These are phyloP conservation scores for Tridacna crocea DNA, from an alignment of 2,888 invertebrate species.

Conservation along the genomic window DNA sequence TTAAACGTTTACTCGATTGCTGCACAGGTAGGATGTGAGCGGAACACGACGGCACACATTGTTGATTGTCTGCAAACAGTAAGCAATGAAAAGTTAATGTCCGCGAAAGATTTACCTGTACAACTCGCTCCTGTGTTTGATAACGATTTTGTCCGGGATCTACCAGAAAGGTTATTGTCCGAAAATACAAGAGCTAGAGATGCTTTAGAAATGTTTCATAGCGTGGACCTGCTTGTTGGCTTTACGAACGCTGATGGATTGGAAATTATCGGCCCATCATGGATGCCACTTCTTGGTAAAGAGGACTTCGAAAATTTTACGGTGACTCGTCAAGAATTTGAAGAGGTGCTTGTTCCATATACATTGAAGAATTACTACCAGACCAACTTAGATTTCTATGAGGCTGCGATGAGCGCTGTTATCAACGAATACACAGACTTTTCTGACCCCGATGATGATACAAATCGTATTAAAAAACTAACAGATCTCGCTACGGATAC, in stretches of 20 bases:
- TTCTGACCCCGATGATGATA: constrained; percentile 24
- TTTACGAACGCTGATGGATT: constrained; percentile 25
- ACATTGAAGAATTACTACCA: background rate
- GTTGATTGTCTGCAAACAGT: constrained; percentile 29
- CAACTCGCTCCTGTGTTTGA: constrained; percentile 26
- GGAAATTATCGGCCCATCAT: background rate
- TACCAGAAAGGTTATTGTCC: constrained; percentile 3
- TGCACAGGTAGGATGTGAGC: constrained; percentile 17
- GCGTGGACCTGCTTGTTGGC: constrained; percentile 32
- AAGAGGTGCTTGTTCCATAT: constrained; percentile 7
- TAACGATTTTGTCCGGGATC: constrained; percentile 28
- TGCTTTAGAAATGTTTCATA: constrained; percentile 19
- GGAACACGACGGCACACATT: constrained; percentile 1
- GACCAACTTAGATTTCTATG: background rate
- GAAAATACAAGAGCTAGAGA: background rate
- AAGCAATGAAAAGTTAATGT: background rate
- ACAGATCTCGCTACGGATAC: constrained; percentile 18
- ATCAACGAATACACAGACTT: constrained; percentile 40
- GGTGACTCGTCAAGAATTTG: constrained; percentile 20
- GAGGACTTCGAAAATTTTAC: constrained; percentile 21
- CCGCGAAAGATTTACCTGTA: constrained; percentile 8
- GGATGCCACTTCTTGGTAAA: constrained; percentile 30
- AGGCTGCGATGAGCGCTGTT: constrained; percentile 7
- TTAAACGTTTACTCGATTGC: background rate
- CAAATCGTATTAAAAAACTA: constrained; percentile 1